Conservation (phyloP, 2,113 vertebrate species). For the Gymnobelideus leadbeateri region DNA sequence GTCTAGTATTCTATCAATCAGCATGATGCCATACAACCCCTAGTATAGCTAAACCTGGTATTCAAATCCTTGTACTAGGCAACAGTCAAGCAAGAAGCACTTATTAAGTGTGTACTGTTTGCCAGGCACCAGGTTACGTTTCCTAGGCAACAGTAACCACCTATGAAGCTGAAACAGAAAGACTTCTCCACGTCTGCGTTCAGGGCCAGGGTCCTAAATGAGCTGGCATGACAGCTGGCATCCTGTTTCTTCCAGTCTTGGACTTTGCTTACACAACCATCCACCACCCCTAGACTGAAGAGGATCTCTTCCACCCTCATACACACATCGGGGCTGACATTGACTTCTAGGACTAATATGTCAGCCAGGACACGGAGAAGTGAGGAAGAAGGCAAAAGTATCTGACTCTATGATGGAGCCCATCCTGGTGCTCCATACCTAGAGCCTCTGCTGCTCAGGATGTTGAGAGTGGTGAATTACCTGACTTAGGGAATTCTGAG, state of each 20-base stretch:
- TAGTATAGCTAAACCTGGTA: neutral
- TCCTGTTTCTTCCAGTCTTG: neutral
- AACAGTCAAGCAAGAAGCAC: neutral
- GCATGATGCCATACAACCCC: neutral
- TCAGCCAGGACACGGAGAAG: neutral
- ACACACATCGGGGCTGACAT: neutral
- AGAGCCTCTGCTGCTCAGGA: neutral
- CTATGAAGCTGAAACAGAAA: neutral
- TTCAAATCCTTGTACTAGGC: neutral
- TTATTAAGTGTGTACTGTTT: neutral
- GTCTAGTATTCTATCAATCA: neutral
- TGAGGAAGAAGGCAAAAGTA: neutral
- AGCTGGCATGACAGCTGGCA: neutral
- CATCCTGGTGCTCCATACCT: neutral
- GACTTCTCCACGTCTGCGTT: neutral
- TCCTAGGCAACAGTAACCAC: neutral
- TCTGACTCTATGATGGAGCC: neutral
- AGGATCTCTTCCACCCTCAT: neutral
- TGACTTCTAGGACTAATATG: neutral
- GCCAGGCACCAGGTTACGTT: neutral
- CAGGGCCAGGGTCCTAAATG: neutral
- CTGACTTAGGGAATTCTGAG: neutral
- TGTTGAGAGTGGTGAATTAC: neutral
- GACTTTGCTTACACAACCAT: neutral
- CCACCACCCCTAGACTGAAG: neutral